Evolutionary conservation across 2,113 vertebrate species (phyloP), one percentile per base, ranked within the genome.

Genomic region (Plectropomus leopardus): DNA sequence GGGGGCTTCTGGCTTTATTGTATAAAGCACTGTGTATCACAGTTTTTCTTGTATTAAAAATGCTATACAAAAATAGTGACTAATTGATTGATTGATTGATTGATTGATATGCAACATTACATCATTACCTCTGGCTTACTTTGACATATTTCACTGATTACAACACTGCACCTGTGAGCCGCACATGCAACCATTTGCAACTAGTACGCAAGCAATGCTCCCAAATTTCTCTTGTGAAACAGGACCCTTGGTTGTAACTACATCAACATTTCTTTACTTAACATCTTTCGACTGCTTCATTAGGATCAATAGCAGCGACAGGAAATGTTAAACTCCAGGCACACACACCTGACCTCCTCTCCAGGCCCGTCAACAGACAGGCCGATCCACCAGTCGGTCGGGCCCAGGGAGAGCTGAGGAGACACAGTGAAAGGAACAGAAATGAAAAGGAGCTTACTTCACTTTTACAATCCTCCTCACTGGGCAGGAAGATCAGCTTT

Each of bases 311-410:
- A 50, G 34, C 54, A 68, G 44, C 7, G 50, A n/a, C 24, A 61
- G 10, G 1, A 34, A 55, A 76, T 23, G 15, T 40, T 64, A 9
- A 61, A 50, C 14, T 54, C 17, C 50, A 32, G 7, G 40, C 40
- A 90, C 93, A 91, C 93, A 89, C 95, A 99, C 97, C 95, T 95
- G 91, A 95, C 93, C 83, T 92, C 95, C 86, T 92, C 76, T 32
- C 80, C 90, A 32, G 86, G 54, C 61, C 71, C 87, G 83, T 94
- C 94, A 65, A 93, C 47, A 0, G 89, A 94, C 82, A 97, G 47
- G 81, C 97, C 97, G 85, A 97, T 97, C 98, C 97, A 98, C 97
- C 97, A 98, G 51, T 95, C 96, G 40, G 88, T 86, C 26, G 94
- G 95, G 34, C 65, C 92, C 59, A 91, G 90, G 0, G 96, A 95